Evolutionary conservation across 1,140 invertebrate species (phyloP).

Genomic region (Diploscapter pachys): DNA sequence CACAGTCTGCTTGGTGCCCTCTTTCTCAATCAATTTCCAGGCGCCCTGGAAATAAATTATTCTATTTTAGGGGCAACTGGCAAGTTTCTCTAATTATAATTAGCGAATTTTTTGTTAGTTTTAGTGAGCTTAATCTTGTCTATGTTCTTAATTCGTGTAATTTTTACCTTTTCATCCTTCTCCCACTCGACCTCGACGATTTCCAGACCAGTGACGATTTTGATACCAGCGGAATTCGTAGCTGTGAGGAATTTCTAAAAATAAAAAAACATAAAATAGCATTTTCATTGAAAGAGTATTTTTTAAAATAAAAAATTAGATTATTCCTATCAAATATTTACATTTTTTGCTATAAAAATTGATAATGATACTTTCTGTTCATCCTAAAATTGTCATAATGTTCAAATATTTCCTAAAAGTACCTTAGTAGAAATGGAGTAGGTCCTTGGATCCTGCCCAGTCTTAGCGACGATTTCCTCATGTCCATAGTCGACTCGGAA

Average conservation of each 20-base stretch:
- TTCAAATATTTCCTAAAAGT: constrained; percentile 23
- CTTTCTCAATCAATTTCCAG: constrained; percentile 88
- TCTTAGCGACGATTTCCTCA: constrained; percentile 89
- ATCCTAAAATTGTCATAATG: no score
- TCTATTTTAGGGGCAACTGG: no score
- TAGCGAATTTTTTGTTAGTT: no score
- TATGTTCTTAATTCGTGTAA: no score
- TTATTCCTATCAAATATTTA: no score
- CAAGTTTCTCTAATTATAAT: no score
- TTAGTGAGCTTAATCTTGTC: no score
- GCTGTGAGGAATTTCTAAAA: constrained; percentile 48
- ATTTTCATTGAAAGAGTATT: neutral
- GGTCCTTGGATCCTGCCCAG: constrained; percentile 85
- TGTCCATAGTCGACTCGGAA: constrained; percentile 98
- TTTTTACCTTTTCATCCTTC: constrained; percentile 72
- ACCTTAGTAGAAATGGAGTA: constrained; percentile 87
- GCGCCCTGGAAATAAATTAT: constrained; percentile 64
- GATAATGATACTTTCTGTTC: no score
- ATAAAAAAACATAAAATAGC: constrained; percentile 24
- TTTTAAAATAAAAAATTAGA: no score
- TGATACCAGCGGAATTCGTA: constrained; percentile 42
- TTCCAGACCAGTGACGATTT: constrained; percentile 75
- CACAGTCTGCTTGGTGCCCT: constrained; percentile 71
- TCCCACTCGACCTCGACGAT: constrained; percentile 88
- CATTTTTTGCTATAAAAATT: no score